These are phyloP conservation scores for Peromyscus eremicus DNA, from an alignment of 2,797 vertebrate species.

Conservation along the genomic window DNA sequence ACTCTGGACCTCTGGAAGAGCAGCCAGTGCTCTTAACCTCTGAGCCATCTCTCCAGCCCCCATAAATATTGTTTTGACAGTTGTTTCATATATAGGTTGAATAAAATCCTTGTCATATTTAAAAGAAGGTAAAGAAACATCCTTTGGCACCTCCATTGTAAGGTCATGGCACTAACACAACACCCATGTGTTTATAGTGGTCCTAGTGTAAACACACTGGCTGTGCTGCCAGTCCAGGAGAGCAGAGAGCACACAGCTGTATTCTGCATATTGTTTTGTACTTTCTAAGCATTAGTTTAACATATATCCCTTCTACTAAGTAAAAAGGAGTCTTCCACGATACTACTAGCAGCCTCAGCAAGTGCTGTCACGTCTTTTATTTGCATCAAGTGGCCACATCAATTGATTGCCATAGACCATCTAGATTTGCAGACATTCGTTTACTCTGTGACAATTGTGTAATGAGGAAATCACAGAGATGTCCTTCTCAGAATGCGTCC, in stretches of 20 bases:
- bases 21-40: too few species aligned
- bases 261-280: background rate
- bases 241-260: background rate
- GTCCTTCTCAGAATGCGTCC: background rate
- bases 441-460: background rate
- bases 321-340: background rate
- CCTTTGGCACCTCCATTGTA: background rate
- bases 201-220: background rate
- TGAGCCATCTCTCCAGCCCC: too few species aligned
- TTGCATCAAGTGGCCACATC: background rate
- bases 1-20: too few species aligned
- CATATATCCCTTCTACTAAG: background rate
- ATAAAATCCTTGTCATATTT: background rate
- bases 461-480: background rate
- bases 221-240: too few species aligned
- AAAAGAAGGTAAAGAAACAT: background rate
- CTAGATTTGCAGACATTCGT: background rate
- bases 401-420: background rate
- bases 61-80: background rate
- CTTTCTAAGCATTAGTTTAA: background rate
- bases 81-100: background rate
- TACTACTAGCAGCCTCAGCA: background rate
- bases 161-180: background rate
- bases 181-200: background rate
- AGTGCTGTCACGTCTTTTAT: background rate